Conservation (phyloP, 2,113 vertebrate species). For the Chaetodon auriga region DNA sequence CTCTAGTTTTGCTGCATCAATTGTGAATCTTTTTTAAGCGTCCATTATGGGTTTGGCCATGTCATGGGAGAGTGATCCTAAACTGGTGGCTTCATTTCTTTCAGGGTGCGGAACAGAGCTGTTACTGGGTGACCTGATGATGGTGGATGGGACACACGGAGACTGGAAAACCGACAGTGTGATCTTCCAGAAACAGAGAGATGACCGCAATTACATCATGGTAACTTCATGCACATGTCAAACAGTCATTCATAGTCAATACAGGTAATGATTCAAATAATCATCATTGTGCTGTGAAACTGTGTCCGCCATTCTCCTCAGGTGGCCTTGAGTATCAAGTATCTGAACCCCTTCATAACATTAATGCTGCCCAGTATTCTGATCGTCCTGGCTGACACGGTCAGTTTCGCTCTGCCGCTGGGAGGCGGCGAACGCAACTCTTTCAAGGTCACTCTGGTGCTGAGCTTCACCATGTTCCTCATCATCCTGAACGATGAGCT, state of each 20-base stretch:
- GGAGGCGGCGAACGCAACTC: constrained; percentile 78
- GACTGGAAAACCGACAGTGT: constrained; percentile 69
- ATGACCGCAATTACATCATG: constrained; percentile 66
- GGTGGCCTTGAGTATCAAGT: constrained; percentile 67
- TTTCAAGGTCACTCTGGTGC: constrained; percentile 85
- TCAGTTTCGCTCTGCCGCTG: constrained; percentile 80
- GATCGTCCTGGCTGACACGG: constrained; percentile 76
- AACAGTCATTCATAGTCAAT: not conserved
- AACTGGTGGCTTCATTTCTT: not conserved
- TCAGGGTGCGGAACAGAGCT: constrained; percentile 75
- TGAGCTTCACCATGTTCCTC: constrained; percentile 86
- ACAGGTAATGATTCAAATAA: not conserved
- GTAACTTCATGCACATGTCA: constrained; percentile 39
- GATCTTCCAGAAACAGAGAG: fast-evolving
- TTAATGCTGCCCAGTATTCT: constrained; percentile 80
- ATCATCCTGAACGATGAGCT: constrained; percentile 79
- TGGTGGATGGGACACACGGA: constrained; percentile 31
- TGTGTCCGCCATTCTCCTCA: constrained; percentile 26
- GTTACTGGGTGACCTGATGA: not conserved
- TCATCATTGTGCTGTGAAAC: not conserved
- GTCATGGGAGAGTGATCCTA: not conserved
- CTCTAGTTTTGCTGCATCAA: not conserved
- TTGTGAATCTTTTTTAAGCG: not conserved
- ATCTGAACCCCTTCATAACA: constrained; percentile 73
- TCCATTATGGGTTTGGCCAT: not conserved